Evolutionary conservation across 2,888 invertebrate species (phyloP).

Genomic region (Coleophora deauratella): DNA sequence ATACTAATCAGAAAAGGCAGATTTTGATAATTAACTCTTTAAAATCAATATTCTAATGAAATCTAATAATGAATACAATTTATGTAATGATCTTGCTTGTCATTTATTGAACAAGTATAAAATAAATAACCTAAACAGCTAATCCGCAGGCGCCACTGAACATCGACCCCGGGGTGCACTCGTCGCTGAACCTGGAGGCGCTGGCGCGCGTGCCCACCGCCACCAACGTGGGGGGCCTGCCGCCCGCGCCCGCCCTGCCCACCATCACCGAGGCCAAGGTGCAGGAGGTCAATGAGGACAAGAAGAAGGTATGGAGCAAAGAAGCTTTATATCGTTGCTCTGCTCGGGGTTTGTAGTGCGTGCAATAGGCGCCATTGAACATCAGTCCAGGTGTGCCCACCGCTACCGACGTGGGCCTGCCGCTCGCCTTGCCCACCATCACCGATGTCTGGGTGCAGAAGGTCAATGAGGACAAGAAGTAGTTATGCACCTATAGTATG

Average conservation of each 20-base stretch:
- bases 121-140: too few relatives aligned
- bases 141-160: slow-evolving; percentile 79
- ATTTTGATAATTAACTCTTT: too few relatives aligned
- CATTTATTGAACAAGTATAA: too few relatives aligned
- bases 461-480: slow-evolving; percentile 62
- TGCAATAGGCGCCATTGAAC: slow-evolving; percentile 86
- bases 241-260: slow-evolving; percentile 89
- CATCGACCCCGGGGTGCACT: slow-evolving; percentile 95
- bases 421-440: slow-evolving; percentile 91
- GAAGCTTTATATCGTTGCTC: too few relatives aligned
- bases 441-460: slow-evolving; percentile 86
- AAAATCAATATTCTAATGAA: too few relatives aligned
- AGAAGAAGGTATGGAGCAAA: slow-evolving; percentile 53
- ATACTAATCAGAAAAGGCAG: too few relatives aligned
- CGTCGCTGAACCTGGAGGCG: slow-evolving; percentile 88
- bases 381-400: slow-evolving; percentile 86
- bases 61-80: too few relatives aligned
- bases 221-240: slow-evolving; percentile 85
- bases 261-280: slow-evolving; percentile 91
- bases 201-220: slow-evolving; percentile 72
- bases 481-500: slow-evolving; percentile 30
- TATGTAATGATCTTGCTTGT: too few relatives aligned
- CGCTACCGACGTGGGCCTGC: slow-evolving; percentile 84
- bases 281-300: slow-evolving; percentile 71
- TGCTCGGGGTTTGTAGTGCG: too few relatives aligned